Evolutionary conservation across 2,113 vertebrate species (phyloP).

Genomic region (Paramormyrops kingsleyae): DNA sequence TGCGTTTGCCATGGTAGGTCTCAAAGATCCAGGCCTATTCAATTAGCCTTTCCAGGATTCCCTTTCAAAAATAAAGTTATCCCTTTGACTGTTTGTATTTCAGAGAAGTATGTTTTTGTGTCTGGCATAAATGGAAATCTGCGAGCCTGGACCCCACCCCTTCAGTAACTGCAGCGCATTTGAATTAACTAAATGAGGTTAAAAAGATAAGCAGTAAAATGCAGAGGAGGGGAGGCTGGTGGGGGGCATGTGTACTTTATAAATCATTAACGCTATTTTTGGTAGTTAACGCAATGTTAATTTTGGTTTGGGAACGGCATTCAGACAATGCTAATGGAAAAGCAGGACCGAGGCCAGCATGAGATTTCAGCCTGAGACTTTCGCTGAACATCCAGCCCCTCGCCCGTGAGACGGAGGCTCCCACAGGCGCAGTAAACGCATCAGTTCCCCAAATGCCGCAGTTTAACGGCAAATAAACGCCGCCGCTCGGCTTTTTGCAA

Average conservation of each 20-base stretch:
- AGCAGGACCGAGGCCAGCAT: not conserved
- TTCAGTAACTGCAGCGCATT: slow-evolving; percentile 93
- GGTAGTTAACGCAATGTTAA: slow-evolving; percentile 3
- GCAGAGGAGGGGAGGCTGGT: not conserved
- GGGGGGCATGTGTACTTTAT: not conserved
- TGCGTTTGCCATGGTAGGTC: slow-evolving; percentile 99
- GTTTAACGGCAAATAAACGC: not conserved
- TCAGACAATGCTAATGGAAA: not conserved
- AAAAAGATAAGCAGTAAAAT: slow-evolving; percentile 39
- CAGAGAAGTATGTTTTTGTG: slow-evolving; percentile 88
- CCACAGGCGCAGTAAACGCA: not conserved
- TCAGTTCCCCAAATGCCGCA: not conserved
- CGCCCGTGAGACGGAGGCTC: not conserved
- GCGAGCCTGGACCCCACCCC: slow-evolving; percentile 78
- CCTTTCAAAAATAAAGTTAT: slow-evolving; percentile 98
- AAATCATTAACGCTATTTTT: slow-evolving; percentile 17
- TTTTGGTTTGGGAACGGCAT: slow-evolving; percentile 2
- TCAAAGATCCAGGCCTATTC: slow-evolving; percentile 99
- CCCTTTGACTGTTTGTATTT: slow-evolving; percentile 99
- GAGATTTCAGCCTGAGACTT: not conserved
- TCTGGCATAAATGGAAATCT: slow-evolving; percentile 90
- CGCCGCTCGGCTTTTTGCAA: not conserved
- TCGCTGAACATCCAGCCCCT: not conserved
- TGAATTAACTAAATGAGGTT: slow-evolving; percentile 91
- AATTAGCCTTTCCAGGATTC: slow-evolving; percentile 97